Conservation (phyloP, 1,140 invertebrate species). For the Tachypleus tridentatus region DNA sequence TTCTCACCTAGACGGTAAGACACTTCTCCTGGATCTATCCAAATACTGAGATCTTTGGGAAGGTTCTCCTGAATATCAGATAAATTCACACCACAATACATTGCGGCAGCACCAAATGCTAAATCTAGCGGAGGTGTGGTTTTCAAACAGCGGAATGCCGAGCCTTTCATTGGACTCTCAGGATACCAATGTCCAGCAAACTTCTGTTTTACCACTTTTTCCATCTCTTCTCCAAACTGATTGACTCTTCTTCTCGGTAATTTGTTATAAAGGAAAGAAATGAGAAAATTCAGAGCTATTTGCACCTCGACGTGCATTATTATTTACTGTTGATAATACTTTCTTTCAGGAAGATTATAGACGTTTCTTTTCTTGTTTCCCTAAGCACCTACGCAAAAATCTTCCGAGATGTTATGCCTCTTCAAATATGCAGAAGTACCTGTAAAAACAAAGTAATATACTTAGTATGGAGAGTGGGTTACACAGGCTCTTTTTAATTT, state of each 20-base stretch:
- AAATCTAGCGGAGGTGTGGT: constrained; percentile 85
- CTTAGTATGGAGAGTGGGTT: too few relatives aligned
- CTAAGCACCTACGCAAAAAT: too few relatives aligned
- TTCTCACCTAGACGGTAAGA: constrained; percentile 70
- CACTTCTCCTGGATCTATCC: constrained; percentile 95
- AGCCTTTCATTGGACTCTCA: constrained; percentile 86
- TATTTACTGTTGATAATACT: too few relatives aligned
- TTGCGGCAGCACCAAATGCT: constrained; percentile 74
- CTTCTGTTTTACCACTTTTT: constrained; percentile 86
- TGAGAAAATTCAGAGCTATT: constrained; percentile 94
- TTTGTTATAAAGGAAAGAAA: constrained; percentile 97
- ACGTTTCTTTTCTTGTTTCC: too few relatives aligned
- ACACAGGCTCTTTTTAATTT: too few relatives aligned
- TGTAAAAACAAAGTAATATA: too few relatives aligned
- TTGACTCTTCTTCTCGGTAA: constrained; percentile 87
- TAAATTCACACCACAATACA: constrained; percentile 80
- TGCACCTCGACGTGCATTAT: constrained; percentile 95
- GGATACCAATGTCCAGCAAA: constrained; percentile 97
- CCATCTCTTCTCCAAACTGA: constrained; percentile 92
- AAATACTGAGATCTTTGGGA: constrained; percentile 82
- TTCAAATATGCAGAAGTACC: too few relatives aligned
- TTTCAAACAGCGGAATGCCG: constrained; percentile 87
- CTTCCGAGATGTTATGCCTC: too few relatives aligned
- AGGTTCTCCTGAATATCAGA: constrained; percentile 86
- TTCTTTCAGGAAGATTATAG: too few relatives aligned